A percentile compares a stretch with the other conserved stretches of the same genome.
These are phyloP conservation scores for Drosophila birchii DNA, from an alignment of 2,888 invertebrate genomes.

Conservation along the genomic window DNA sequence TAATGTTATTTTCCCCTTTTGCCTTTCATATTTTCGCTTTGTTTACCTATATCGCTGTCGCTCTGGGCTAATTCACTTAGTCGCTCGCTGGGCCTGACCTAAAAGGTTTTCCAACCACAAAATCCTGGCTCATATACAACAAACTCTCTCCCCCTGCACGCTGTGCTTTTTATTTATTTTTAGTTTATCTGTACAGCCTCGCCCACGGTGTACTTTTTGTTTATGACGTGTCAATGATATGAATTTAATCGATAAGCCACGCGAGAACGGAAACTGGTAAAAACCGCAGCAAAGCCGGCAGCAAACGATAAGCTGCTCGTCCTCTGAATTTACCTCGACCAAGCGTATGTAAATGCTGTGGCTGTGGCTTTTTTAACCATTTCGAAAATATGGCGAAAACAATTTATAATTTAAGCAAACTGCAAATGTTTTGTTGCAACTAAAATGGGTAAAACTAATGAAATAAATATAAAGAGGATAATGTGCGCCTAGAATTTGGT, in stretches of 20 bases:
- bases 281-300: slow-evolving; percentile 39
- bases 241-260: slow-evolving; percentile 44
- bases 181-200: slow-evolving; percentile 27
- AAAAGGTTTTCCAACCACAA: slow-evolving; percentile 39
- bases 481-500: slow-evolving; percentile 4
- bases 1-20: slow-evolving; percentile 25
- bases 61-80: slow-evolving; percentile 32
- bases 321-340: slow-evolving; percentile 2
- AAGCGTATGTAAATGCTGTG: background rate
- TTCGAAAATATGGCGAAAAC: slow-evolving; percentile 31
- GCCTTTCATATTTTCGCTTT: slow-evolving; percentile 16
- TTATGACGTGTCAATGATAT: slow-evolving; percentile 47
- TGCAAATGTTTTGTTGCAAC: slow-evolving; percentile 17
- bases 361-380: slow-evolving; percentile 36
- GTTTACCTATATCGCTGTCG: slow-evolving; percentile 12
- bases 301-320: slow-evolving; percentile 36
- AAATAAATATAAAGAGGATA: slow-evolving; percentile 19
- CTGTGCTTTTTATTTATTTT: slow-evolving; percentile 28
- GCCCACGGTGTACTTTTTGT: slow-evolving; percentile 23
- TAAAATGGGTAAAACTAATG: slow-evolving; percentile 11
- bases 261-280: slow-evolving; percentile 33
- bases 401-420: slow-evolving; percentile 39
- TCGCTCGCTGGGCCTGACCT: slow-evolving; percentile 10
- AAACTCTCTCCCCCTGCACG: background rate
- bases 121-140: slow-evolving; percentile 16